These are phyloP conservation scores for Cacoxenus indagator DNA, from an alignment of 2,888 invertebrate species.

Conservation along the genomic window DNA sequence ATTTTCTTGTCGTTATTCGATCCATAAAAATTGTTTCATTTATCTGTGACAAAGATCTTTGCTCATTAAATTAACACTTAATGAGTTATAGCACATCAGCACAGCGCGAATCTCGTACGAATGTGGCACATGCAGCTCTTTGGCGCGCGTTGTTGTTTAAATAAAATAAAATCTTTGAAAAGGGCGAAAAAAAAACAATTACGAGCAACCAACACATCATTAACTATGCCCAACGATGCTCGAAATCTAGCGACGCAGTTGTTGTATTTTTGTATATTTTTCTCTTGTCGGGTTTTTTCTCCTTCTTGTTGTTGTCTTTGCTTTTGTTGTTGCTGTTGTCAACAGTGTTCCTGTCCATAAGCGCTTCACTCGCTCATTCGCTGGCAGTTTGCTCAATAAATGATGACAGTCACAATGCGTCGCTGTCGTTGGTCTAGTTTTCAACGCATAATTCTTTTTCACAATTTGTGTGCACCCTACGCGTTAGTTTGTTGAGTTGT, in stretches of 20 bases:
- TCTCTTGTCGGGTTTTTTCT: constrained; percentile 21
- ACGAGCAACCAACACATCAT: constrained; percentile 16
- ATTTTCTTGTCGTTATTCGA: not conserved
- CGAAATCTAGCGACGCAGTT: not conserved
- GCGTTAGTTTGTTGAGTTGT: not conserved
- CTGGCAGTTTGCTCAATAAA: constrained; percentile 44
- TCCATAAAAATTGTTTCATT: constrained; percentile 49
- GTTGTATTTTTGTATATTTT: not conserved
- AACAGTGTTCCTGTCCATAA: not conserved
- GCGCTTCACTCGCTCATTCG: not conserved
- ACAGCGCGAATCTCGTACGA: not conserved
- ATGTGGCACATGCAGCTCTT: not conserved
- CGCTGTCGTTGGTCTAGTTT: constrained; percentile 57
- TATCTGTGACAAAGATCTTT: constrained; percentile 64
- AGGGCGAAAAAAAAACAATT: too few relatives aligned
- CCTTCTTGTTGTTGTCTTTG: constrained; percentile 43
- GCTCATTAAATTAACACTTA: constrained; percentile 66
- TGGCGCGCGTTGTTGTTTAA: constrained; percentile 1
- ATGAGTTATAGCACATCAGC: constrained; percentile 37
- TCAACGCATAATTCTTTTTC: constrained; percentile 22
- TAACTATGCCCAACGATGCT: constrained; percentile 9
- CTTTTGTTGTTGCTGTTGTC: not conserved
- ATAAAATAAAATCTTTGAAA: constrained; percentile 10
- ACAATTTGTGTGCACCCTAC: not conserved
- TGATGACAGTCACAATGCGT: constrained; percentile 56